Evolutionary conservation across 2,113 vertebrate genomes (phyloP).

Genomic region (Eulemur rufifrons): DNA sequence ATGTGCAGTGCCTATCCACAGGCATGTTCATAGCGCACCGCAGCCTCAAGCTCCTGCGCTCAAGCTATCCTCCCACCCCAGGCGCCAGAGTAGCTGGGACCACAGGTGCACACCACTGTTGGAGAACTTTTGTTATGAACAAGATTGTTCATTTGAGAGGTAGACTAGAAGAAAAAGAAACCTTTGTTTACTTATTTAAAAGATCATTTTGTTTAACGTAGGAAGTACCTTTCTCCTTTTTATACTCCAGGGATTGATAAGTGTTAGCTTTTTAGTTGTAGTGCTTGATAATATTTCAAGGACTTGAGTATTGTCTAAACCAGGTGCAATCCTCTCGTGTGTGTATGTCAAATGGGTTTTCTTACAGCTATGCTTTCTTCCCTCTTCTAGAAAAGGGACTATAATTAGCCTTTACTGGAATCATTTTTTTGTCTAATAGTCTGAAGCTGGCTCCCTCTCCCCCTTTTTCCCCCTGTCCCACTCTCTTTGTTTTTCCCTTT

Average conservation of each 20-base stretch:
- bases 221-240: background rate
- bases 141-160: background rate
- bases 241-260: background rate
- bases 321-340: background rate
- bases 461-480: background rate
- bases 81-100: background rate
- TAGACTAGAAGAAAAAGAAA: background rate
- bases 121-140: background rate
- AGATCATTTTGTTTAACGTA: background rate
- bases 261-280: background rate
- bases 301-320: background rate
- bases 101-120: background rate
- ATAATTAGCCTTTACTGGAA: background rate
- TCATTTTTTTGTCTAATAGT: background rate
- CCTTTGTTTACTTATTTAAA: background rate
- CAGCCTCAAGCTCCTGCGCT: background rate
- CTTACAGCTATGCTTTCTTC: background rate
- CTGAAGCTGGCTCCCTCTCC: background rate
- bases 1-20: background rate
- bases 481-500: background rate
- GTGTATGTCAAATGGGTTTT: background rate
- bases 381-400: background rate
- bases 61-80: background rate
- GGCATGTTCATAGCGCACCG: background rate
- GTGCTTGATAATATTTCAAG: background rate